Conservation (phyloP, 2,888 invertebrate species). For the Pristionchus maxplancki region DNA sequence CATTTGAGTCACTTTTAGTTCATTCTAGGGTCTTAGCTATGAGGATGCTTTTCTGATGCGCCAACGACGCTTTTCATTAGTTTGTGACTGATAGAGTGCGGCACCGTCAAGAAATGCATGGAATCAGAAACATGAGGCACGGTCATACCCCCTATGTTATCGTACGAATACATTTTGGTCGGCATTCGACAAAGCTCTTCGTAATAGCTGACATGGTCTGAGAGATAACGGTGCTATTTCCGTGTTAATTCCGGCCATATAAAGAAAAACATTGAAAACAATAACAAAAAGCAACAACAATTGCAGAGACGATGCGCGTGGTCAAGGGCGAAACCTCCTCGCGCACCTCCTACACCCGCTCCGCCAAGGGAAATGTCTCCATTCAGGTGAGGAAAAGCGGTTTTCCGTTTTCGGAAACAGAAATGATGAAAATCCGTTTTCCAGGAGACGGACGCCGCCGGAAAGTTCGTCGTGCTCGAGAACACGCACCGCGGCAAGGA, state of each 20-base stretch:
- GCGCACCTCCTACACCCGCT: slow-evolving; percentile 80
- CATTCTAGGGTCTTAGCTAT: no score
- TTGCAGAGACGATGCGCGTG: slow-evolving; percentile 74
- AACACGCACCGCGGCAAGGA: slow-evolving; percentile 79
- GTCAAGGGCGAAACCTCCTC: slow-evolving; percentile 79
- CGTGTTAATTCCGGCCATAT: neutral
- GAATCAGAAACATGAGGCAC: neutral
- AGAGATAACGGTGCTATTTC: neutral
- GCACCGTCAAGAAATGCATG: no score
- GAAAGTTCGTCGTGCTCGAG: slow-evolving; percentile 80
- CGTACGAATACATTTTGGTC: no score
- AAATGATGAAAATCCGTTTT: slow-evolving; percentile 56
- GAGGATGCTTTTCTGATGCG: no score
- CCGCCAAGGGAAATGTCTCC: slow-evolving; percentile 80
- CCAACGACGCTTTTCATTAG: no score
- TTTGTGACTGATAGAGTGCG: no score
- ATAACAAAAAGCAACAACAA: neutral
- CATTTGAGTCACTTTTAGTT: no score
- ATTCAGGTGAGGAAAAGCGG: slow-evolving; percentile 69
- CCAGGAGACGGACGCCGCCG: slow-evolving; percentile 79
- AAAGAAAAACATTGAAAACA: neutral
- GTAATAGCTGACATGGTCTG: neutral
- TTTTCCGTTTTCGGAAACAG: neutral
- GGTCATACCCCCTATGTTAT: neutral
- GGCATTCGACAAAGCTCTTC: neutral